Percentiles rank a stretch among this genome's conserved stretches.
These are phyloP conservation scores for Thamnophis elegans DNA, from an alignment of 2,797 vertebrate genomes.

Conservation along the genomic window DNA sequence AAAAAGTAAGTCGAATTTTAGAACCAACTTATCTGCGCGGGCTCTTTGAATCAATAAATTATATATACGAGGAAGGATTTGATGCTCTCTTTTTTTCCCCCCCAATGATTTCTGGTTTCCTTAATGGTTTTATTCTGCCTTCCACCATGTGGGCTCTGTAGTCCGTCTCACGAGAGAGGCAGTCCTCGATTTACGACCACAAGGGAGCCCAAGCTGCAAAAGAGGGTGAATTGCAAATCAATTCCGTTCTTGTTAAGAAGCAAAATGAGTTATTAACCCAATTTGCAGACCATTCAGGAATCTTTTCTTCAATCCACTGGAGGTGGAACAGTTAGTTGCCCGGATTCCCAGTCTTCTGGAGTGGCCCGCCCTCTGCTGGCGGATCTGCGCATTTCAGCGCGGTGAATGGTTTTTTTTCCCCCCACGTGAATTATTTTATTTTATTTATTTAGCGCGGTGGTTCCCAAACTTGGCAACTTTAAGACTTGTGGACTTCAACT, in stretches of 20 bases:
- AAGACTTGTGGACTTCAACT: neutral
- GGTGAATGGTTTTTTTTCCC: neutral
- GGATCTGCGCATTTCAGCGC: neutral
- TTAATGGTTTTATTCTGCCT: neutral
- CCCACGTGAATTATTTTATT: neutral
- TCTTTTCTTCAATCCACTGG: neutral
- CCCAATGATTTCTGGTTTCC: neutral
- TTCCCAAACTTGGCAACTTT: too few relatives aligned
- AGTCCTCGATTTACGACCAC: neutral
- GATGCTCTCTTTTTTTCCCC: too few relatives aligned
- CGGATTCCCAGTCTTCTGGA: neutral
- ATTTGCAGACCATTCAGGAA: neutral
- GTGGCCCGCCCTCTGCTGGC: neutral
- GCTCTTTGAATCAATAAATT: constrained; percentile 27
- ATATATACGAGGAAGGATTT: neutral
- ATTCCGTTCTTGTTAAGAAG: neutral
- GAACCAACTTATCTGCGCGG: neutral
- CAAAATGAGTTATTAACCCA: neutral
- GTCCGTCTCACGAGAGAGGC: neutral
- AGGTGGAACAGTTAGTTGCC: neutral
- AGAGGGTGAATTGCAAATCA: neutral
- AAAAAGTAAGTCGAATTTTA: neutral
- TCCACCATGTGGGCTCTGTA: too few relatives aligned
- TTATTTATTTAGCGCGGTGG: neutral
- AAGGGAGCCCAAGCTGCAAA: neutral